A percentile compares a stretch with the other conserved stretches of the same genome.
Conservation (phyloP, 2,888 invertebrate genomes). For the Timandra comae region DNA sequence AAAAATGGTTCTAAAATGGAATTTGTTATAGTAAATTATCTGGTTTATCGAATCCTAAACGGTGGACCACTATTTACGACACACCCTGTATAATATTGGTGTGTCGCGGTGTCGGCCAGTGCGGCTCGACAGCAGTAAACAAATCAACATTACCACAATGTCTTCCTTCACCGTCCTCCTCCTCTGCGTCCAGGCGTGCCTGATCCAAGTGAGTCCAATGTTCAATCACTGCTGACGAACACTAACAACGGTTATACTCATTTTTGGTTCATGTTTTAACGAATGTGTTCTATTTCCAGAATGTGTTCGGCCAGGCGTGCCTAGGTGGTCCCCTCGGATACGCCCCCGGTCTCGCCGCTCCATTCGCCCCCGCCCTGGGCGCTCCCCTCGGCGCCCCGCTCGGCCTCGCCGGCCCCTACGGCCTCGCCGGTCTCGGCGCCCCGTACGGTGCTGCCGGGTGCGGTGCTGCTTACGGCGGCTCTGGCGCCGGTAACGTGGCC, state of each 20-base stretch:
- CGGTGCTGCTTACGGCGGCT: no score
- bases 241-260: neutral
- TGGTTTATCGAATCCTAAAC: no score
- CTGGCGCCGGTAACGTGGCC: no score
- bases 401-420: no score
- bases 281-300: neutral
- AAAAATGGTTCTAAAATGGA: no score
- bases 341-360: slow-evolving; percentile 3
- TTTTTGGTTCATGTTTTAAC: neutral
- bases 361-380: neutral
- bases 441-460: no score
- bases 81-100: no score
- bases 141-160: slow-evolving; percentile 25
- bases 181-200: slow-evolving; percentile 31
- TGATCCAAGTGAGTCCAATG: slow-evolving; percentile 26
- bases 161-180: slow-evolving; percentile 25
- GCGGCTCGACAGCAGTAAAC: no score
- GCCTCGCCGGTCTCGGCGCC: no score
- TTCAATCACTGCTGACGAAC: neutral
- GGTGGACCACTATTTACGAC: no score
- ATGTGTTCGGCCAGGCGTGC: neutral
- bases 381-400: neutral
- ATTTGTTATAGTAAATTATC: no score
- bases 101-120: no score
- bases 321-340: neutral